phyloP scores from a whole-genome alignment of 1,140 invertebrate genomes.

The Rhagoletis zephyria region DNA sequence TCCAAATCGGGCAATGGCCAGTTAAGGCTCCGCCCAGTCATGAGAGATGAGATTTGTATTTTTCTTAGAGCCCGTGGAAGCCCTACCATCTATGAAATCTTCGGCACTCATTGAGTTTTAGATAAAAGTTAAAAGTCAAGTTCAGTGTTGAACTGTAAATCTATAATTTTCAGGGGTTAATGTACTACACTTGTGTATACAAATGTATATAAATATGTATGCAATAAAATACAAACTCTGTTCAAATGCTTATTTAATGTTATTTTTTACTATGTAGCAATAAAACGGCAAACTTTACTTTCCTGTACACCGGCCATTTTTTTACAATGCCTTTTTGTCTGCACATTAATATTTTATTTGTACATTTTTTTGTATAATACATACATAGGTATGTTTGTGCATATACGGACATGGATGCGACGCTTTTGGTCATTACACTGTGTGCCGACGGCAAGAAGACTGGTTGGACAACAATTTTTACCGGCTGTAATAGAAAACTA shows the following conservation, averaged over 20 bases:
- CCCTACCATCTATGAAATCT: no score
- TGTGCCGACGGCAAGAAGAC: constrained; percentile 30
- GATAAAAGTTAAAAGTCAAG: not conserved
- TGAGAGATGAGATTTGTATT: no score
- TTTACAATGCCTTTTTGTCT: not conserved
- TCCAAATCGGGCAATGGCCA: no score
- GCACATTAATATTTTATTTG: not conserved
- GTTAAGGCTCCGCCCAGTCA: no score
- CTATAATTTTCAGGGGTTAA: not conserved
- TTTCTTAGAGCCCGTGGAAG: no score
- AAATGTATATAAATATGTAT: no score
- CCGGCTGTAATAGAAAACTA: constrained; percentile 24
- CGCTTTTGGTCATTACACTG: constrained; percentile 7
- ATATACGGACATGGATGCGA: not conserved
- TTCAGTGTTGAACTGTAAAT: not conserved
- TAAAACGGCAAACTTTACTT: constrained; percentile 37
- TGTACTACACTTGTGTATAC: no score
- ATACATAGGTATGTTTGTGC: not conserved
- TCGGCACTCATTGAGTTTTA: no score
- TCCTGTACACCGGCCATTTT: not conserved
- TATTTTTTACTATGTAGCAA: not conserved
- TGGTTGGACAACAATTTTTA: constrained; percentile 43
- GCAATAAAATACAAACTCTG: no score
- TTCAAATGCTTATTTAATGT: no score
- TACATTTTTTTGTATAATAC: not conserved